These are phyloP conservation scores for Julus scanicus DNA, from an alignment of 2,888 invertebrate genomes.

Conservation along the genomic window DNA sequence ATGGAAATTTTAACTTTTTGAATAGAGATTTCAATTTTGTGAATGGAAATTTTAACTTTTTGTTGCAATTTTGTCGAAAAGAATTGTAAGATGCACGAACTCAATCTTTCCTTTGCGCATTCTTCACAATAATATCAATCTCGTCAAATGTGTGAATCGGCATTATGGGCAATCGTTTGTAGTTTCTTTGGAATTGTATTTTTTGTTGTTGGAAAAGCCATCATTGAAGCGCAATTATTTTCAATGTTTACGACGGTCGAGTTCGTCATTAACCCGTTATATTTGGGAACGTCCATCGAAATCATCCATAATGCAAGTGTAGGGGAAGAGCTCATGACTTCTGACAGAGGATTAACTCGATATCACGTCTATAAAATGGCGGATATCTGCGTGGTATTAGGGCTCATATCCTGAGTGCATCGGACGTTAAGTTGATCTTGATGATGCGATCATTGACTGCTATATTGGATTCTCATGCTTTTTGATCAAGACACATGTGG, in stretches of 20 bases:
- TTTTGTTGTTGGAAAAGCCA: background rate
- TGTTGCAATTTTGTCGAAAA: too few relatives aligned
- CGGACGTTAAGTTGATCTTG: slow-evolving; percentile 38
- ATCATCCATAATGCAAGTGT: slow-evolving; percentile 37
- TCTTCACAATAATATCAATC: too few relatives aligned
- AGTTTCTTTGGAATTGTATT: too few relatives aligned
- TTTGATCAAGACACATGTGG: slow-evolving; percentile 14
- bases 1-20: too few relatives aligned
- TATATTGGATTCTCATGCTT: background rate
- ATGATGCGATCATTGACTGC: slow-evolving; percentile 36
- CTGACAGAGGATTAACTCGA: slow-evolving; percentile 24
- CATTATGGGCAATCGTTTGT: too few relatives aligned
- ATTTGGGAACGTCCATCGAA: background rate
- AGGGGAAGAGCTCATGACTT: background rate
- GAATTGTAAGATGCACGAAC: too few relatives aligned
- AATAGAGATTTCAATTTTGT: too few relatives aligned
- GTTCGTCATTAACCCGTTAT: slow-evolving; percentile 24
- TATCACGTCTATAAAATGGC: slow-evolving; percentile 31
- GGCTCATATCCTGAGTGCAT: slow-evolving; percentile 30
- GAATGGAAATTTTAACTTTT: too few relatives aligned
- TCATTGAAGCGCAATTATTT: background rate
- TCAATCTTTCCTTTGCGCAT: too few relatives aligned
- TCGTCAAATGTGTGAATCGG: too few relatives aligned
- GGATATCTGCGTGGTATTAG: slow-evolving; percentile 16
- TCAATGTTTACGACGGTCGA: background rate